Evolutionary conservation across 1,140 invertebrate genomes (phyloP).

Genomic region (Contarinia nasturtii): DNA sequence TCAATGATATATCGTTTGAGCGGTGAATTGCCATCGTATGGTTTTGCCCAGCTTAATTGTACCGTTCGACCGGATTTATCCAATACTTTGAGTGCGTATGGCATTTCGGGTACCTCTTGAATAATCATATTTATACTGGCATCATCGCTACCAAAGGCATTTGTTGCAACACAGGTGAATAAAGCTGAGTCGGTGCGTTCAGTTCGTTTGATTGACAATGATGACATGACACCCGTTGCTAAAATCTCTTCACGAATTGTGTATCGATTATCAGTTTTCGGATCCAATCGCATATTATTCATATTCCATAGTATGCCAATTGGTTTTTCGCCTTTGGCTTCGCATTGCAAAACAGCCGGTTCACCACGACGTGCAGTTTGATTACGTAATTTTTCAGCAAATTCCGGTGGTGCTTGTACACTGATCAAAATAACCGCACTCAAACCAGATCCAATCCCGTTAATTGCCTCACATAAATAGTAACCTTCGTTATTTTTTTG

Average conservation of each 20-base stretch:
- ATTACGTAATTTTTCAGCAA: constrained; percentile 78
- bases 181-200: constrained; percentile 79
- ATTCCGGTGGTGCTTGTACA: constrained; percentile 86
- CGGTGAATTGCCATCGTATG: constrained; percentile 89
- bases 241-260: constrained; percentile 81
- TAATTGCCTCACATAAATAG: constrained; percentile 89
- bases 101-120: constrained; percentile 88
- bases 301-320: constrained; percentile 92
- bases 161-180: constrained; percentile 87
- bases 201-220: constrained; percentile 73
- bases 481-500: constrained; percentile 85
- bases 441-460: constrained; percentile 84
- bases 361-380: constrained; percentile 77
- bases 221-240: constrained; percentile 68
- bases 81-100: constrained; percentile 73
- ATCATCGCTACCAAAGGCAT: constrained; percentile 87
- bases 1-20: constrained; percentile 83
- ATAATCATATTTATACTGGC: constrained; percentile 91
- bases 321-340: constrained; percentile 91
- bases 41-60: constrained; percentile 78
- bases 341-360: constrained; percentile 80
- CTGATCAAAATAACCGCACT: constrained; percentile 83
- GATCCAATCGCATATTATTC: constrained; percentile 78
- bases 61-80: constrained; percentile 81
- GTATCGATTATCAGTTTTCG: constrained; percentile 70